Evolutionary conservation across 92 coral and sea anemone species (phyloP).

Genomic region (Pocillopora grandis): DNA sequence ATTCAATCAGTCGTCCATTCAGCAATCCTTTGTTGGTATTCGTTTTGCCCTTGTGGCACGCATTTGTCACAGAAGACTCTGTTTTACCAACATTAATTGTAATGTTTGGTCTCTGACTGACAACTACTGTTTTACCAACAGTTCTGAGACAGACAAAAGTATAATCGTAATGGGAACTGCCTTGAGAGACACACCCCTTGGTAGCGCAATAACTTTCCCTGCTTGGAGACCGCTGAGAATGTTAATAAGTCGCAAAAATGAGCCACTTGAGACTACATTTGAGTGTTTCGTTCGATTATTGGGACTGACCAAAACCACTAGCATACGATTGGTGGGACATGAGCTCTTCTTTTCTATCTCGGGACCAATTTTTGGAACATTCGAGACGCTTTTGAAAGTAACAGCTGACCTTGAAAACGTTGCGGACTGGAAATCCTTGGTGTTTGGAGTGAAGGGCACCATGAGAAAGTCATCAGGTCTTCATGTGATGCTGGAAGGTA

Average conservation of each 20-base stretch:
- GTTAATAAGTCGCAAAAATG: not conserved
- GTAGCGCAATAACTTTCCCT: not conserved
- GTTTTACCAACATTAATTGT: constrained; percentile 16
- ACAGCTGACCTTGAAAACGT: constrained; percentile 14
- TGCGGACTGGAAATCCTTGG: constrained; percentile 36
- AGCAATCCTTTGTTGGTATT: constrained; percentile 1
- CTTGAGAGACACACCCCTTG: not conserved
- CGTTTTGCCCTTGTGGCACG: not conserved
- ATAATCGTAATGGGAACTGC: constrained; percentile 11
- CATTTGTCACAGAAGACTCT: constrained; percentile 23
- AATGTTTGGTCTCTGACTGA: constrained; percentile 7
- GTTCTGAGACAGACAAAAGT: not conserved
- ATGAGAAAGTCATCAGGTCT: constrained; percentile 44
- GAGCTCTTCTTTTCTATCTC: not conserved
- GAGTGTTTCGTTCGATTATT: not conserved
- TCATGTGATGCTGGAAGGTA: constrained; percentile 18
- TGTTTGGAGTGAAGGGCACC: constrained; percentile 27
- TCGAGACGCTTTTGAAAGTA: constrained; percentile 29
- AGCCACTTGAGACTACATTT: not conserved
- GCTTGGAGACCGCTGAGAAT: not conserved
- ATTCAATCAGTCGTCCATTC: constrained; percentile 1
- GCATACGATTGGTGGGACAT: not conserved
- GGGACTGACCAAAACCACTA: not conserved
- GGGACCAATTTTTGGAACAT: constrained; percentile 18
- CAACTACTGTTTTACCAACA: not conserved